Base-by-base conservation (phyloP, 1,140 invertebrate genomes). In the Drosophila aff. region DNA sequence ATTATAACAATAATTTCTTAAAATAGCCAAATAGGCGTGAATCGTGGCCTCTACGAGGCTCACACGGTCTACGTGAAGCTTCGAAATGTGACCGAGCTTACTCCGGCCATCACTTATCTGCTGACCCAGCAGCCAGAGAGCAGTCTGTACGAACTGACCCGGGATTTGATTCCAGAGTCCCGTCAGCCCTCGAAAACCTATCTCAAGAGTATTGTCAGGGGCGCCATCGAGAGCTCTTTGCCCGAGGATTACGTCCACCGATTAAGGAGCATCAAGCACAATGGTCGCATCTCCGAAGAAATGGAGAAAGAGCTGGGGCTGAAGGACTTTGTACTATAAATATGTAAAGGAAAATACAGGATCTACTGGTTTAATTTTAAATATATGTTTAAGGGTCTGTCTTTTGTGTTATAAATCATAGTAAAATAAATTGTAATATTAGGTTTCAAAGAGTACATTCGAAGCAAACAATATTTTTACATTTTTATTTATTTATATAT, bases 161-260 rank as follows among this genome's bases (percentile, higher is more conserved):
- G 16, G 2, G 28, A 59, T 2, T 52, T 21, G 1, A 15, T 69
- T 10, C 66, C 66, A 9, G 43, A 60, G 6, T 57, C 60, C 0
- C 65, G 89, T 3, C 76, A 82, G 52, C 92, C 92, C 2, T 92
- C 91, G 9, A 82, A 77, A 38, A 92, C 92, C 0, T 92, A 92
- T 69, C 60, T 92, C 0, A 67, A 86, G 50, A 87, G 91, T 4
- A 60, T 92, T 4, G 72, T 92, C 0, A 79, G 83, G 50, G 92
- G 91, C 3, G 91, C 92, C 23, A 62, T 83, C 7, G 86, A 92
- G 53, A 83, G 83, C 6, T 79, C 67, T 6, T 31, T 92, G 7
- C 89, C 89, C 7, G 59, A 85, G 8, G 21, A 63, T 6, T 92
- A 92, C 38, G 55, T 92, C 0, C 18, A 64, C 0, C 76, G 62